Evolutionary conservation across 1,140 invertebrate genomes (phyloP), one percentile per base, ranked within the genome.

Genomic region (Asbolus verrucosus): DNA sequence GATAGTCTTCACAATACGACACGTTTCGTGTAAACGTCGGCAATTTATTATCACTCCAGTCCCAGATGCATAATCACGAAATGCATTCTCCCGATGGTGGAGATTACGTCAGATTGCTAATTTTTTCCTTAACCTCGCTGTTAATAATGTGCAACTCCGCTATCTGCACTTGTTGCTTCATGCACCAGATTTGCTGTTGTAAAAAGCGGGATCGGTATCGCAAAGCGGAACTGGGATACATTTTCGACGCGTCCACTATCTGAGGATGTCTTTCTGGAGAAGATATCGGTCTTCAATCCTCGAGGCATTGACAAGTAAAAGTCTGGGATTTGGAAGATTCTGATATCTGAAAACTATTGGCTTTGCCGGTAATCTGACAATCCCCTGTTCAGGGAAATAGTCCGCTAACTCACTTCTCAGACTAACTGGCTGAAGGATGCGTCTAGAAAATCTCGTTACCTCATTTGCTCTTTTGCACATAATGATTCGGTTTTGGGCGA

Each of bases 291-390:
- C 21, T 16, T 36, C 41, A 54, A 67, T 67, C 43, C 38, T 54
- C 46, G 16, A 39, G 54, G 66, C 54, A 67, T 39, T 61, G 59
- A 69, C 36, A 69, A 41, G 59, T 46, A 46, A 43, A 69, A 69
- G 36, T 69, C 59, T 41, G 18, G 39, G 65, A 46, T 66, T 66
- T 66, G 39, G 39, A 66, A 46, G 60, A 66, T 36, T 46, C 30
- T 18, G 69, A 66, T 70, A 66, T 66, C 38, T 70, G 69, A 60
- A 70, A 70, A 66, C 46, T 70, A 70, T 70, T 70, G 69, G 43
- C 69, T 66, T 66, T 46, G 65, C 46, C 62, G 62, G 60, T 70
- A 70, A 70, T 70, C 62, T 70, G 30, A 65, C 33, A 54, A 66
- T 70, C 31, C 46, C 39, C 61, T 38, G 41, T 36, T 60, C 33